These are phyloP conservation scores for Cromileptes altivelis DNA, from an alignment of 2,113 vertebrate species.

Conservation along the genomic window DNA sequence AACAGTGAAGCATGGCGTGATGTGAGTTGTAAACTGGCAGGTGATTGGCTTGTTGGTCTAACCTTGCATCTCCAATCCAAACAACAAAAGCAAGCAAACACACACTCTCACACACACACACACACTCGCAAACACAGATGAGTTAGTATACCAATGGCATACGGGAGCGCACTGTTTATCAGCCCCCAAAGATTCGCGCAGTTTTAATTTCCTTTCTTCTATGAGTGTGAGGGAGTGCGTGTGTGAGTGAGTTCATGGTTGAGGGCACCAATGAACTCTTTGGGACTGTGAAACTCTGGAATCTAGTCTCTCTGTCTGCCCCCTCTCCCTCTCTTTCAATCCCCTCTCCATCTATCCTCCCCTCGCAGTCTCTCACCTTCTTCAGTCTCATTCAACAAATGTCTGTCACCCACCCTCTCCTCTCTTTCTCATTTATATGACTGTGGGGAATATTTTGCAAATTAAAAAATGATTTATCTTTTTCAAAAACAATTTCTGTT, in stretches of 20 bases:
- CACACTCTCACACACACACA: not conserved
- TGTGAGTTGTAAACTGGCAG: slow-evolving; percentile 64
- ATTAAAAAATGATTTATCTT: slow-evolving; percentile 24
- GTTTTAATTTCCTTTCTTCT: slow-evolving; percentile 64
- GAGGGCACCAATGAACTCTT: slow-evolving; percentile 29
- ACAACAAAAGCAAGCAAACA: slow-evolving; percentile 44
- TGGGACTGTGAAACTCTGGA: slow-evolving; percentile 60
- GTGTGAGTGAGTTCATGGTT: slow-evolving; percentile 20
- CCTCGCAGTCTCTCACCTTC: slow-evolving; percentile 20
- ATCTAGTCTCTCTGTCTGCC: slow-evolving; percentile 14
- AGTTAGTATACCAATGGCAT: slow-evolving; percentile 41
- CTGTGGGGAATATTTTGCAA: slow-evolving; percentile 7
- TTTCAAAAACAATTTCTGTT: slow-evolving; percentile 16
- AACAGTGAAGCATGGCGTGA: slow-evolving; percentile 50
- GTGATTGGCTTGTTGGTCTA: slow-evolving; percentile 67
- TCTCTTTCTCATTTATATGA: slow-evolving; percentile 30
- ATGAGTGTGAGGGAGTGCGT: not conserved
- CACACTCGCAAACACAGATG: slow-evolving; percentile 35
- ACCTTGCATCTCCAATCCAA: slow-evolving; percentile 60
- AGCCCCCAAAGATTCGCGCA: slow-evolving; percentile 23
- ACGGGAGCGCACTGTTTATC: slow-evolving; percentile 46
- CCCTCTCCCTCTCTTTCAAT: slow-evolving; percentile 2
- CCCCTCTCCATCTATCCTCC: slow-evolving; percentile 19
- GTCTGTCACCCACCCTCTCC: not conserved
- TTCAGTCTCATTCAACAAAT: slow-evolving; percentile 33